These are phyloP conservation scores for Tetheella fluctuosa DNA, from an alignment of 2,888 invertebrate genomes.

Conservation along the genomic window DNA sequence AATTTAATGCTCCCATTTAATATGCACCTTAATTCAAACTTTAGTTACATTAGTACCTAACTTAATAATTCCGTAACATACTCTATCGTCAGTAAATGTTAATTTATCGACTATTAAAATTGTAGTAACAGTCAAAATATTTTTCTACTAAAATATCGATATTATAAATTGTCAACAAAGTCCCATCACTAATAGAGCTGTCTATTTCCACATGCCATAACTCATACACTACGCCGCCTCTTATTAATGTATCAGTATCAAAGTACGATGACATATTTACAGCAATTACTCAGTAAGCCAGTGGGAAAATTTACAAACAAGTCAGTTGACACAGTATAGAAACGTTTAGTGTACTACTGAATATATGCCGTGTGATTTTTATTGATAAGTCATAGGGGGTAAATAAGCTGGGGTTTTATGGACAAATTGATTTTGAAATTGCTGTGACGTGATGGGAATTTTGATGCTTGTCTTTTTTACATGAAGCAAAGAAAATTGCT, in stretches of 20 bases:
- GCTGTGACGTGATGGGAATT: too few relatives aligned
- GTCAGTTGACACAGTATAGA: not conserved
- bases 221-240: slow-evolving; percentile 45
- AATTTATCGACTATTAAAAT: too few relatives aligned
- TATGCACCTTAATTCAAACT: too few relatives aligned
- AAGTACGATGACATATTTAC: slow-evolving; percentile 72
- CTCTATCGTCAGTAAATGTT: too few relatives aligned
- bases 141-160: not conserved
- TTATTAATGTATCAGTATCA: slow-evolving; percentile 66
- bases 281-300: slow-evolving; percentile 54
- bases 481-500: too few relatives aligned
- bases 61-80: too few relatives aligned
- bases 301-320: not conserved
- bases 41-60: too few relatives aligned
- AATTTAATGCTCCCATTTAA: too few relatives aligned
- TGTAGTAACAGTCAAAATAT: too few relatives aligned
- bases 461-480: too few relatives aligned
- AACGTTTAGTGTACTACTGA: not conserved
- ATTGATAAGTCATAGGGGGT: not conserved
- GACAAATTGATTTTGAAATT: too few relatives aligned
- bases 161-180: slow-evolving; percentile 2
- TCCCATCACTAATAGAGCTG: slow-evolving; percentile 21
- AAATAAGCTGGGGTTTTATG: not conserved
- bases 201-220: slow-evolving; percentile 54
- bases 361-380: not conserved